Evolutionary conservation across 2,113 vertebrate species (phyloP).

Genomic region (Vulpes ferrilata): DNA sequence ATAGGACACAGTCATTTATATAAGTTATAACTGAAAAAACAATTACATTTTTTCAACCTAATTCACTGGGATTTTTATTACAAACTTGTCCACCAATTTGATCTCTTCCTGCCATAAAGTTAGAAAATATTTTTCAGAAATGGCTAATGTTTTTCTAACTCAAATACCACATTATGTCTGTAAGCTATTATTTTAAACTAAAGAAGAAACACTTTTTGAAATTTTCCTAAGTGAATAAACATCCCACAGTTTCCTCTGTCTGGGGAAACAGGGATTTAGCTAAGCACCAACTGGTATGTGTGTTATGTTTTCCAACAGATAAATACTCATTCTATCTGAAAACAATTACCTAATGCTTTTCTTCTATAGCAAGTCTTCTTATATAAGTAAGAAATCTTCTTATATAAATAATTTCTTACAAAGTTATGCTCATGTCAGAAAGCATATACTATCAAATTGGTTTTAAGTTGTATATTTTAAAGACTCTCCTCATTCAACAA

Average conservation of each 20-base stretch:
- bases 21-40: neutral
- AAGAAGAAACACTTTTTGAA: conserved; percentile 50
- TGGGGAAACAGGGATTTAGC: neutral
- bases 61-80: neutral
- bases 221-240: neutral
- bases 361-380: neutral
- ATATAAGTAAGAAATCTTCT: too few relatives aligned
- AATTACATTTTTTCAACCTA: neutral
- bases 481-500: conserved; percentile 18
- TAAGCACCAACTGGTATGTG: conserved; percentile 10
- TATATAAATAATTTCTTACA: neutral
- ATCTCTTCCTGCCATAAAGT: neutral
- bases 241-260: neutral
- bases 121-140: conserved; percentile 17
- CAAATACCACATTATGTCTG: neutral
- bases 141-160: neutral
- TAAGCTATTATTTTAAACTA: conserved; percentile 46
- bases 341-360: neutral
- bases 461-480: neutral
- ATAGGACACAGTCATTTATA: neutral
- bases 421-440: neutral
- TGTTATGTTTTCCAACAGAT: conserved; percentile 41
- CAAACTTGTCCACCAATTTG: neutral
- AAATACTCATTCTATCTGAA: neutral
- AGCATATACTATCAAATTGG: neutral